Evolutionary conservation across 2,797 vertebrate genomes (phyloP), one percentile per base, ranked within the genome.

Genomic region (Sphenodon punctatus): DNA sequence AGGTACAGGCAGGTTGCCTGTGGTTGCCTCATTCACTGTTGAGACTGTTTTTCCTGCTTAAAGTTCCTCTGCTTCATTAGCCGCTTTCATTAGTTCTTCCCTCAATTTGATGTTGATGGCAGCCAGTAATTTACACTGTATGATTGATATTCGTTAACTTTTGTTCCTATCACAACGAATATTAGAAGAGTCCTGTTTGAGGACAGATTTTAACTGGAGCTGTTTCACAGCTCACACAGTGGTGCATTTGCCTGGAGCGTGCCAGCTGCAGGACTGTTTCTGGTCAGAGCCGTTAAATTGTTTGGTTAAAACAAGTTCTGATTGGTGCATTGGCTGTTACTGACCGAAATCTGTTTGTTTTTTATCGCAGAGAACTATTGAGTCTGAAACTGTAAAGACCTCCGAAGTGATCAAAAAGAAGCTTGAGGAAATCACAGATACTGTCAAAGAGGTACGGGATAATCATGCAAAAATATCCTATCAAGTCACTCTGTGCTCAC

Each of bases 341-440:
- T 53, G 53, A 53, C 27, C 8, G 36, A 15, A 34, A 10, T n/a
- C n/a, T n/a, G 2, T 0, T 34, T 10, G 0, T 73, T 64, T 49
- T 65, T 67, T 20, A 1, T 27, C 19, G 0, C 80, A 99, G 98
- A 98, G 98, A 99, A 98, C 92, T 13, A 99, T 99, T 5, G 98
- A 99, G 68, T 99, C 98, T 3, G 98, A 99, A 95, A 99, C 98
- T 0, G 96, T 95, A 55, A 98, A 97, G 86, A 99, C 98, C 2
- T 98, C 98, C 0, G 98, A 98, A 75, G 97, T 97, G 74, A 95
- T 99, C 19, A 97, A 94, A 93, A 99, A 98, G 95, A 99, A 97
- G 74, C 75, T 99, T 3, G 98, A 86, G 72, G 96, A 95, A 65
- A 80, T 99, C 77, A 97, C 98, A 0, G 98, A 97, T 32, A 96